Base-by-base conservation (phyloP, 2,888 invertebrate species). In the Leptarthrus brevirostris region DNA sequence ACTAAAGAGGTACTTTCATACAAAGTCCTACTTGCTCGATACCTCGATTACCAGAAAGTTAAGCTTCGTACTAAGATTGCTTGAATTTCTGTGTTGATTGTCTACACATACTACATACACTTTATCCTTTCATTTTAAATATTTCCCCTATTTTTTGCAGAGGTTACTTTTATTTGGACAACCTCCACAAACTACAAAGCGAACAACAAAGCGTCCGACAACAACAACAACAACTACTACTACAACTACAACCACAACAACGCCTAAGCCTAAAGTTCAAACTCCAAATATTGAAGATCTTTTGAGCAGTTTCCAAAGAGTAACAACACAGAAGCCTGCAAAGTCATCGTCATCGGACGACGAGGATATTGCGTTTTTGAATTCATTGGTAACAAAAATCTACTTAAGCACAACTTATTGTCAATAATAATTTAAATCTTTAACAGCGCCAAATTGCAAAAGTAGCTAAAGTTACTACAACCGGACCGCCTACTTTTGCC, bases 281-380 rank as follows among this genome's bases (percentile, higher is more conserved):
- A 47, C 72, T 10, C 72, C 64, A 14, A 74, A 72, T 12, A 72
- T 72, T 26, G 36, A 72, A 16, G 54, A 53, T 12, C 22, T 69
- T 36, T 14, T 69, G 14, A 56, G 30, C 16, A 47, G 53, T 76
- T 83, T 85, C 78, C 83, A 82, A 75, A 79, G 80, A 34, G 78
- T 79, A 49, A 80, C 81, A 74, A 80, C 82, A 16, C 86, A 84
- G 78, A 86, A 86, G 78, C 79, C 84, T 74, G 79, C 81, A 20
- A 73, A 73, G 20, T 73, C 74, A 0, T 87, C 87, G 10, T 86
- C 85, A 78, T 87, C 88, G 2, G 86, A 86, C 49, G 81, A 85
- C 80, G 88, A 89, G 74, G 90, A 90, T 80, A 82, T 89, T 75
- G 87, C 86, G 47, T 89, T 90, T 81, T 81, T 90, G 87, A 3